Base-by-base conservation (phyloP, 2,888 invertebrate species). In the Pilophorus perplexus region DNA sequence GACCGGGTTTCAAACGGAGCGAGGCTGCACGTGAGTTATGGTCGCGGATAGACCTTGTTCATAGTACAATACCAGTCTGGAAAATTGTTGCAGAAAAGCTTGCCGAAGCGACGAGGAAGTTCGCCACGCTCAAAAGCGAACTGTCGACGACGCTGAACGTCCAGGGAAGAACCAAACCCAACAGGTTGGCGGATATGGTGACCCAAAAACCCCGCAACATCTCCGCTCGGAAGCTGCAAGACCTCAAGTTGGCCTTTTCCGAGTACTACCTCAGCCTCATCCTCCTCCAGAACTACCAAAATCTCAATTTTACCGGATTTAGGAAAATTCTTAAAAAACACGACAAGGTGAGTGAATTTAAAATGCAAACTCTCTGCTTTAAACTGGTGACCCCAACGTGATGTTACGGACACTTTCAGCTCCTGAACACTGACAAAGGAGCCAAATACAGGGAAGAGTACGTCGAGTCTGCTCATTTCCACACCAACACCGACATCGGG, bases 241-340 rank as follows among this genome's bases (percentile, higher is more conserved):
- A 92, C 76, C 79, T 93, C 69, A 91, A 91, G 77, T 80, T 93
- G 71, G 93, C 93, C 60, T 93, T 91, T 78, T 90, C 89, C 74
- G 93, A 93, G 79, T 93, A 91, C 78, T 94, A 93, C 78, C 82
- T 93, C 62, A 89, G 89, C 73, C 79, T 93, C 65, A 90, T 93
- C 73, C 79, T 93, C 42, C 78, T 93, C 59, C 93, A 93, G 78
- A 93, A 93, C 77, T 91, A 90, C 76, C 91, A 93, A 77, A 90
- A 88, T 73, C 80, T 93, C 12, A 93, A 93, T 79, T 89, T 89
- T 74, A 92, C 91, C 3, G 93, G 93, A 1, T 93, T 93, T 77
- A 81, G 93, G 42, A 93, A 93, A 77, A 94, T 93, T 72, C 80
- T 93, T 46, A 93, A 93, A 77, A 93, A 93, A 76, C 92, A 92